Percentiles rank a stretch among this genome's conserved stretches.
Evolutionary conservation across 2,797 vertebrate species (phyloP).

Genomic region (Sebastes itinus): DNA sequence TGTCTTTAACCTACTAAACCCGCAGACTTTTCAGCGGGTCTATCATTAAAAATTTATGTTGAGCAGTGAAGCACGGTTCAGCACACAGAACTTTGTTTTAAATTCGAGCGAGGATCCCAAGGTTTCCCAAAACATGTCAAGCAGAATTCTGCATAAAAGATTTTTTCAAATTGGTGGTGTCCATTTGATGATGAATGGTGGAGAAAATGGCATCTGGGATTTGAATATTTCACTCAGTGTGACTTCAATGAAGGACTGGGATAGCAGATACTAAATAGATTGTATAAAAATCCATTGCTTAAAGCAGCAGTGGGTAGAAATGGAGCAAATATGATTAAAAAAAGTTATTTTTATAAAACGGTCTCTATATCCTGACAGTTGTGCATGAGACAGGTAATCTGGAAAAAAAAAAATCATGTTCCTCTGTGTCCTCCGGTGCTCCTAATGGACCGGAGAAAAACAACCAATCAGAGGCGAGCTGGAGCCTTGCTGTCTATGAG

Average conservation of each 20-base stretch:
- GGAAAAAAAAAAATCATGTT: too few relatives aligned
- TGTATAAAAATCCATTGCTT: background rate
- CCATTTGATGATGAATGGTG: conserved; percentile 19
- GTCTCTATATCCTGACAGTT: too few relatives aligned
- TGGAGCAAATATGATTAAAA: too few relatives aligned
- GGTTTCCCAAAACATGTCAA: conserved; percentile 30
- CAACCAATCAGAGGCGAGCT: too few relatives aligned
- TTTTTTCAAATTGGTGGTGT: background rate
- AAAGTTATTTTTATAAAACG: too few relatives aligned
- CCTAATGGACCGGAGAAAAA: too few relatives aligned
- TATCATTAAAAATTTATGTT: conserved; percentile 66
- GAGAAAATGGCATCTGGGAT: conserved; percentile 6
- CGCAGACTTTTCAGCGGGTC: conserved; percentile 31
- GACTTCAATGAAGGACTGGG: background rate
- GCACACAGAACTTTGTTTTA: conserved; percentile 40
- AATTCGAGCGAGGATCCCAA: conserved; percentile 20
- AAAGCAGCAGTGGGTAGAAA: background rate
- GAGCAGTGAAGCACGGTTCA: conserved; percentile 30
- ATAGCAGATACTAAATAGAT: background rate
- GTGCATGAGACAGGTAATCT: too few relatives aligned
- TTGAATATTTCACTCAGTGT: conserved; percentile 1
- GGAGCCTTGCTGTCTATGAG: too few relatives aligned
- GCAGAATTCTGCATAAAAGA: conserved; percentile 2
- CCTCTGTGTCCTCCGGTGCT: too few relatives aligned
- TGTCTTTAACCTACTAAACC: conserved; percentile 65